Base-by-base conservation (phyloP, 2,888 invertebrate genomes). In the Andrena dorsata region DNA sequence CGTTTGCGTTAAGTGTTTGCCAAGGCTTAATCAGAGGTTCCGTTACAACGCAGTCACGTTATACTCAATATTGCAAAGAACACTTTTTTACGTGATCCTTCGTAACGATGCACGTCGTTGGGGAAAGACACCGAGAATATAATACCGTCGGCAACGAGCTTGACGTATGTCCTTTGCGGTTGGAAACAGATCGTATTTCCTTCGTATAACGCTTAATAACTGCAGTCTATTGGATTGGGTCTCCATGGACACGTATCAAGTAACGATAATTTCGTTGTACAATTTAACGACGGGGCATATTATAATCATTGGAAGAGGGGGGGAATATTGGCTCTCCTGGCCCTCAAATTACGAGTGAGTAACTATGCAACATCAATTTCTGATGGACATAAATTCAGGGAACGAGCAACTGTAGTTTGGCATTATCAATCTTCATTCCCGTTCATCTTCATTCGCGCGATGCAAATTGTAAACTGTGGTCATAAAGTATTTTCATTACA, bases 131-230 rank as follows among this genome's bases (percentile, higher is more conserved):
- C 69, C 73, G 82, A 72, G 84, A 86, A 91, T 89, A 91, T 90
- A 92, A 90, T 88, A 90, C 82, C 78, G 60, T 30, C 80, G 71
- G 58, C 74, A 71, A 90, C 86, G 86, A 85, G 90, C 90, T 87
- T 88, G 81, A 80, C 82, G 85, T 84, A 89, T 89, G 85, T 89
- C 87, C 85, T 86, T 87, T 73, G 86, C 32, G 90, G 86, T 88
- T n/a, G 87, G 74, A 73, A 82, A 80, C 66, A 79, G 80, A 82
- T 88, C 89, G 89, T 91, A 90, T 92, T 86, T 92, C 89, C 90
- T 88, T 86, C 75, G 58, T 32, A 53, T 47, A 63, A 69, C 47
- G 51, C 60, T 71, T 32, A 71, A 10, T 53, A 49, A 30, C 20
- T 28, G 16, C 10, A 28, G 35, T 28, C 16, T 49, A 23, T n/a